Conservation (phyloP, 23 tunicate genomes). For the Diplosoma virens region DNA sequence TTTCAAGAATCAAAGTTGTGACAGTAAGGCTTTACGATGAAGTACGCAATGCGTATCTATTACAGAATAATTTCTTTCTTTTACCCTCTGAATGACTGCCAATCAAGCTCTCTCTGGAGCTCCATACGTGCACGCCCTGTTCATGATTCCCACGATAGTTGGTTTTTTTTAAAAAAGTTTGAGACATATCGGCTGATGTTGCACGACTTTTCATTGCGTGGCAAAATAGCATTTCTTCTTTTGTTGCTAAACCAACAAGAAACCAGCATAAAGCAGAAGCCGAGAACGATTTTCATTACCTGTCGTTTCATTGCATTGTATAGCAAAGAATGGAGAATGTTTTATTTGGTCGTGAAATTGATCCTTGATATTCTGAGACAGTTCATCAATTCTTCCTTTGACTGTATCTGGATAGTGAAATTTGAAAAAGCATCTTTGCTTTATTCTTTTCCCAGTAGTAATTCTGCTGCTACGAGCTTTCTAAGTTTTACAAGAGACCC, state of each 20-base stretch:
- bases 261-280: slow-evolving; percentile 30
- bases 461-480: slow-evolving; percentile 44
- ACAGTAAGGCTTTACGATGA: slow-evolving; percentile 35
- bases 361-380: slow-evolving; percentile 43
- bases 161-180: slow-evolving; percentile 20
- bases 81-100: slow-evolving; percentile 20
- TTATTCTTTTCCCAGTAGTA: slow-evolving; percentile 45
- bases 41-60: slow-evolving; percentile 24
- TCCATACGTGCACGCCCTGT: slow-evolving; percentile 28
- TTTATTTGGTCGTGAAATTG: slow-evolving; percentile 32
- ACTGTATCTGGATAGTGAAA: slow-evolving; percentile 42
- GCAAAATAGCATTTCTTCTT: slow-evolving; percentile 46
- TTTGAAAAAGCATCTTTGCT: slow-evolving; percentile 47
- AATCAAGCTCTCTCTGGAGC: slow-evolving; percentile 23
- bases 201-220: slow-evolving; percentile 30
- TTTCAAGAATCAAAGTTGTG: slow-evolving; percentile 26
- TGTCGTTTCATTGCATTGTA: slow-evolving; percentile 29
- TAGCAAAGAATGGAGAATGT: slow-evolving; percentile 34
- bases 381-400: slow-evolving; percentile 37
- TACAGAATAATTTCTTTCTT: slow-evolving; percentile 16
- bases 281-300: slow-evolving; percentile 26
- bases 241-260: slow-evolving; percentile 18
- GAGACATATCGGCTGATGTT: slow-evolving; percentile 36
- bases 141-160: slow-evolving; percentile 31
- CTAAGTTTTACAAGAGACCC: slow-evolving; percentile 33